Evolutionary conservation across 2,888 invertebrate species (phyloP), one percentile per base, ranked within the genome.

Genomic region (Cepaea hortensis): DNA sequence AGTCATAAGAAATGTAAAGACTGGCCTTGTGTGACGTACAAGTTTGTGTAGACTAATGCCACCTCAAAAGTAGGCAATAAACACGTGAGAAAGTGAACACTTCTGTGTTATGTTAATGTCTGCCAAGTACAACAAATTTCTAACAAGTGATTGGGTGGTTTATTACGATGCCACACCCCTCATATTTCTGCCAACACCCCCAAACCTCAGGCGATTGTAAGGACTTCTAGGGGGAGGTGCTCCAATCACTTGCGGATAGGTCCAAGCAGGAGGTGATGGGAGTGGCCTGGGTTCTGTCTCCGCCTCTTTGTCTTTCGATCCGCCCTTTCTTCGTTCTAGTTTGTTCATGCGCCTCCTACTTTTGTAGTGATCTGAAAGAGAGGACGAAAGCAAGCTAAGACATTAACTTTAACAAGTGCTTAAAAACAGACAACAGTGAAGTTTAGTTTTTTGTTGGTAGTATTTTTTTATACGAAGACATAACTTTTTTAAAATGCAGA

Each of bases 191-290:
- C 76, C 82, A 68, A 77, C 86, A 75, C 75, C 81, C 48, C 81
- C 85, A 81, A 86, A 79, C 50, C 77, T 75, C 35, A 86, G 77
- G 15, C 86, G 75, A 70, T 86, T 82, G 79, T 86, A 86, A n/a
- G 86, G 86, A 77, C 86, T 86, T 81, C 81, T 86, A 50, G 82
- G 83, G 77, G 81, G 73, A 48, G 76, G 86, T 23, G 81, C 81
- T 68, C 82, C 82, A 50, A 77, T 83, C 76, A 65, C 86, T 50
- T 81, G 81, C 61, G 86, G 86, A 76, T 86, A 86, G 18, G 76
- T 82, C 86, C 86, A 86, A 9, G 76, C n/a, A 0, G 86, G 86
- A n/a, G 86, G 86, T 0, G 86, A 68, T 76, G 86, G 86, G 18
- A 86, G 86, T n/a, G 86, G 86, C 23, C 86, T 62, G 20, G 81